A percentile compares a stretch with the other conserved stretches of the same genome.
Conservation (phyloP, 2,888 invertebrate genomes). For the Andrena chrysosceles region DNA sequence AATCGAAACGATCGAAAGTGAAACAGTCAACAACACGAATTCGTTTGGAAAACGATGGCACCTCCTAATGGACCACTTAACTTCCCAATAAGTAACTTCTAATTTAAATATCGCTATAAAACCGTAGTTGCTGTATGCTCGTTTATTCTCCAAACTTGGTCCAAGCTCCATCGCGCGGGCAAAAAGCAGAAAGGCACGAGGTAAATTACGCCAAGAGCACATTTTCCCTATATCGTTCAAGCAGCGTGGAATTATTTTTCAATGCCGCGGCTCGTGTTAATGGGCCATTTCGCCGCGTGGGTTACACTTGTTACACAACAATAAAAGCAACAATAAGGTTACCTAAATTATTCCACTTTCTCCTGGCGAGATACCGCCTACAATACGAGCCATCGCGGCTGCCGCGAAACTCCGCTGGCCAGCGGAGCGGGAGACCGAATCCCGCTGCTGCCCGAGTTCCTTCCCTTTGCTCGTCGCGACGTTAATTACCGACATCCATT, state of each 20-base stretch:
- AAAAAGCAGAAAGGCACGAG: slow-evolving; percentile 30
- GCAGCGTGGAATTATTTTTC: slow-evolving; percentile 65
- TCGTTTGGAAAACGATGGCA: too few relatives aligned
- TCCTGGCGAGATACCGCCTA: slow-evolving; percentile 62
- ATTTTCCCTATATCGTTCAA: slow-evolving; percentile 42
- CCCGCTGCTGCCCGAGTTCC: neutral
- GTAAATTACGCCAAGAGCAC: slow-evolving; percentile 1
- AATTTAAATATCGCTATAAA: too few relatives aligned
- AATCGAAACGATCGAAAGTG: too few relatives aligned
- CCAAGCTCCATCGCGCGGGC: neutral
- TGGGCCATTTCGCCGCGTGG: slow-evolving; percentile 59
- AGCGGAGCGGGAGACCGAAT: neutral
- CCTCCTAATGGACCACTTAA: too few relatives aligned
- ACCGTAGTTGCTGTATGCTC: too few relatives aligned
- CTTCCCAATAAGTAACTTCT: too few relatives aligned
- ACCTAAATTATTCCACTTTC: slow-evolving; percentile 79
- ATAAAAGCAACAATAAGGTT: slow-evolving; percentile 77
- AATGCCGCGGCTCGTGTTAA: slow-evolving; percentile 61
- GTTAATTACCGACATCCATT: slow-evolving; percentile 43
- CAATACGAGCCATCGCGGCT: slow-evolving; percentile 41
- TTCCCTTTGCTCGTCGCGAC: slow-evolving; percentile 28
- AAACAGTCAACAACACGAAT: too few relatives aligned
- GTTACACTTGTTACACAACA: slow-evolving; percentile 78
- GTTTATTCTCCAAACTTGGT: too few relatives aligned
- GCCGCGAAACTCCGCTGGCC: neutral